Evolutionary conservation across 1,140 invertebrate species (phyloP), one percentile per base, ranked within the genome.

Genomic region (Heliconius melpomene): DNA sequence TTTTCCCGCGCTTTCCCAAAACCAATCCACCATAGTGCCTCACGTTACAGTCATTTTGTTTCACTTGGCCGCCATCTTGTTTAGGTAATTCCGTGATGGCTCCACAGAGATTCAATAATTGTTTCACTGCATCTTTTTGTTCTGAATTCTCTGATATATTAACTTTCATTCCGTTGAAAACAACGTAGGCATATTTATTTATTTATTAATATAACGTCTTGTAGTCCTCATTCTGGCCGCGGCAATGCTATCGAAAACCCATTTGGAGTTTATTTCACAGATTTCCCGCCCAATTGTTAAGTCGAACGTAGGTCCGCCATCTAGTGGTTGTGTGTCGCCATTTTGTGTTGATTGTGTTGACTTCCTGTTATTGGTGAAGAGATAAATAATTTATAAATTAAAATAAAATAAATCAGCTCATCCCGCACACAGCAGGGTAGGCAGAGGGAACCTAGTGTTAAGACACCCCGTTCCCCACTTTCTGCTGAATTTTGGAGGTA

Each of bases 191-290:
- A 75, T 92, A 93, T 40, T 92, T 92, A 93, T 40, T 92, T 76
- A 40, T 80, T 84, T 83, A 76, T 89, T 88, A 5, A 88, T 38
- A 84, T 94, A 94, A 26, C 89, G 81, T 38, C 91, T 82, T 1
- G 84, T 87, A 16, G 88, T 92, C 18, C 92, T 87, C 86, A 91
- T 88, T 73, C 92, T 87, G 0, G 84, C 88, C 0, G 89, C 85
- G 0, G 88, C 89, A 0, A 94, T 86, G 74, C 91, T 93, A 73
- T 94, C 92, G 79, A 94, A 94, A 40, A 93, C 91, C 92, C 91
- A 93, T 75, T 89, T 90, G 0, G 91, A 92, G 52, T 80, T 84
- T 13, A 94, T 82, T 79, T 90, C 82, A 1, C 87, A 88, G 0
- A 75, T 79, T 5, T 73, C 77, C 9, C 36, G 73, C 0, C 91